Percentiles rank a stretch among this genome's conserved stretches.
Conservation (phyloP, 2,888 invertebrate genomes). For the Atethmia centrago region DNA sequence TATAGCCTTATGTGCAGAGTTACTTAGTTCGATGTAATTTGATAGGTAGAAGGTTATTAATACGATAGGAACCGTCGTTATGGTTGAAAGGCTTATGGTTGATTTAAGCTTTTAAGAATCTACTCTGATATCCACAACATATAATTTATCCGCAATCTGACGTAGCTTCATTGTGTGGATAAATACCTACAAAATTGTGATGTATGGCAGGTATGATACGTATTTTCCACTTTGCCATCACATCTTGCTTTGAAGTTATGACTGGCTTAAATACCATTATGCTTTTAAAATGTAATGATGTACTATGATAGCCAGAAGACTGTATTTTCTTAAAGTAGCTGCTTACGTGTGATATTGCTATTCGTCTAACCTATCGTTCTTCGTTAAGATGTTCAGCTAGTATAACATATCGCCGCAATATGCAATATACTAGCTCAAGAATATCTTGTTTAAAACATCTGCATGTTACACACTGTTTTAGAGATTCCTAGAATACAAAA, state of each 20-base stretch:
- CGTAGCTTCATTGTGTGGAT: not conserved
- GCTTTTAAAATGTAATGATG: not conserved
- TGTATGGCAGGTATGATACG: not conserved
- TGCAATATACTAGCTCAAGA: not conserved
- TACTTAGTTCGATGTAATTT: constrained; percentile 7
- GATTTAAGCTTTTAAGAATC: constrained; percentile 7
- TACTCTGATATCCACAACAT: not conserved
- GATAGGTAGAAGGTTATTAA: constrained; percentile 8
- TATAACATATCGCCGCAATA: no score
- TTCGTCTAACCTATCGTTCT: no score
- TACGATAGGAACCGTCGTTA: constrained; percentile 1
- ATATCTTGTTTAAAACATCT: not conserved
- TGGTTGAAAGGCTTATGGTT: constrained; percentile 13
- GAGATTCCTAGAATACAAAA: not conserved
- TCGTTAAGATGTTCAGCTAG: not conserved
- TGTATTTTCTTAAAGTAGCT: no score
- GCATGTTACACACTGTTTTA: no score
- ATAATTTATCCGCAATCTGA: not conserved
- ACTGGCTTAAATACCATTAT: not conserved
- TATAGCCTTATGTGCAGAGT: not conserved
- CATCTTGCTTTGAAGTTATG: not conserved
- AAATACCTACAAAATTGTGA: not conserved
- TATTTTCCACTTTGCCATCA: not conserved
- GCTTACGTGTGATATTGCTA: no score
- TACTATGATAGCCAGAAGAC: not conserved